phyloP scores from a whole-genome alignment of 2,888 invertebrate species.

The Synanthedon myopaeformis region DNA sequence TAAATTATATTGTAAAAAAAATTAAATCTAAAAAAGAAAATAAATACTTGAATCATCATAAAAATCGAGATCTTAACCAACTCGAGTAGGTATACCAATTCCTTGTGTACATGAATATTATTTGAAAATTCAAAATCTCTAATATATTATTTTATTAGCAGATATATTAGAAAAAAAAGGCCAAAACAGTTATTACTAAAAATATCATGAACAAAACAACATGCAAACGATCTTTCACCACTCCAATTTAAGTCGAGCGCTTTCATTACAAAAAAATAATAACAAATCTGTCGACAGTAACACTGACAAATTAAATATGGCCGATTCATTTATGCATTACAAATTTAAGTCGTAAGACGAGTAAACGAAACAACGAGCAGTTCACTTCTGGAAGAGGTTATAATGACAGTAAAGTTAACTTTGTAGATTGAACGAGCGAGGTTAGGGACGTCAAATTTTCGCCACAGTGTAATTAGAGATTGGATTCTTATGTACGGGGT shows the following conservation, averaged over 20 bases:
- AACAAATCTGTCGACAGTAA: slow-evolving; percentile 55
- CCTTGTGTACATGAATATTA: too few species aligned
- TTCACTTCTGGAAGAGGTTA: neutral
- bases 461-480: slow-evolving; percentile 59
- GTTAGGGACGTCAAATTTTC: slow-evolving; percentile 49
- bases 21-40: too few species aligned
- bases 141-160: too few species aligned
- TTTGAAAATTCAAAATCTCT: too few species aligned
- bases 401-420: slow-evolving; percentile 12
- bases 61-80: too few species aligned
- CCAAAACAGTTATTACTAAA: neutral
- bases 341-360: slow-evolving; percentile 5
- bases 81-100: too few species aligned
- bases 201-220: neutral
- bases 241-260: slow-evolving; percentile 19
- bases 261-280: slow-evolving; percentile 40
- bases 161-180: too few species aligned
- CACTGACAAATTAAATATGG: slow-evolving; percentile 67
- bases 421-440: slow-evolving; percentile 23
- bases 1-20: too few species aligned
- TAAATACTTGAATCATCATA: too few species aligned
- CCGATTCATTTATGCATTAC: slow-evolving; percentile 17
- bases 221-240: slow-evolving; percentile 28
- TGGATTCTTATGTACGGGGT: slow-evolving; percentile 47
- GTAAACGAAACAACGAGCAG: neutral